These are phyloP conservation scores for Hippopotamus amphibius DNA, from an alignment of 2,113 vertebrate species.

Conservation along the genomic window DNA sequence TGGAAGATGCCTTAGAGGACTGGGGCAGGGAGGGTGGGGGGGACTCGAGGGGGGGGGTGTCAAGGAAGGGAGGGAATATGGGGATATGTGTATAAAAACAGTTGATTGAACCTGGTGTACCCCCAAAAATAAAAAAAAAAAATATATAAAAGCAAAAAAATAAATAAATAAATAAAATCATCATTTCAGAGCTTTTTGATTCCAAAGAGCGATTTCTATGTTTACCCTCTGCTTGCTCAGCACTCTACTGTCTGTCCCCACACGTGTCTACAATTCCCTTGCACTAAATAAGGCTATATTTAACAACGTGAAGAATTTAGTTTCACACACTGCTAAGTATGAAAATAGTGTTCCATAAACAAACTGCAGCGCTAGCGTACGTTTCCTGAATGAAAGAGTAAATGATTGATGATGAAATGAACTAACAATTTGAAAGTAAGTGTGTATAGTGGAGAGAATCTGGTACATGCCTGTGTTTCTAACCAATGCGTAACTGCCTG, in stretches of 20 bases:
- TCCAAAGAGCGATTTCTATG: neutral
- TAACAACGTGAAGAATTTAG: slow-evolving; percentile 57
- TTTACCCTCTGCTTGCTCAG: neutral
- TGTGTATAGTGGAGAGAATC: neutral
- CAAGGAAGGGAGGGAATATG: too few species aligned
- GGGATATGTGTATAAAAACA: too few species aligned
- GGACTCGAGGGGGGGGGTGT: too few species aligned
- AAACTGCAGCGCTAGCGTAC: neutral
- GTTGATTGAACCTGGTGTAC: too few species aligned
- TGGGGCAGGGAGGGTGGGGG: too few species aligned
- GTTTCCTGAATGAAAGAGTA: slow-evolving; percentile 51
- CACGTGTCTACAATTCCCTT: neutral
- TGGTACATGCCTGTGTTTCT: slow-evolving; percentile 44
- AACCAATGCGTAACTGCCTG: neutral
- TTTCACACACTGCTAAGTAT: slow-evolving; percentile 62
- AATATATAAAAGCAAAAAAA: too few species aligned
- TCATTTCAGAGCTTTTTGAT: neutral
- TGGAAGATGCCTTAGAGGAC: too few species aligned
- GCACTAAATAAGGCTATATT: slow-evolving; percentile 51
- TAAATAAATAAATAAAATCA: too few species aligned
- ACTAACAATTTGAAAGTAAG: slow-evolving; percentile 71
- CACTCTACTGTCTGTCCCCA: neutral
- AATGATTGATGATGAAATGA: slow-evolving; percentile 67
- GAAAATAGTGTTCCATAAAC: slow-evolving; percentile 64
- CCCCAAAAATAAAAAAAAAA: too few species aligned